A percentile compares a stretch with the other conserved stretches of the same genome.
Evolutionary conservation across 2,113 vertebrate species (phyloP).

Genomic region (Gallinago undulata): DNA sequence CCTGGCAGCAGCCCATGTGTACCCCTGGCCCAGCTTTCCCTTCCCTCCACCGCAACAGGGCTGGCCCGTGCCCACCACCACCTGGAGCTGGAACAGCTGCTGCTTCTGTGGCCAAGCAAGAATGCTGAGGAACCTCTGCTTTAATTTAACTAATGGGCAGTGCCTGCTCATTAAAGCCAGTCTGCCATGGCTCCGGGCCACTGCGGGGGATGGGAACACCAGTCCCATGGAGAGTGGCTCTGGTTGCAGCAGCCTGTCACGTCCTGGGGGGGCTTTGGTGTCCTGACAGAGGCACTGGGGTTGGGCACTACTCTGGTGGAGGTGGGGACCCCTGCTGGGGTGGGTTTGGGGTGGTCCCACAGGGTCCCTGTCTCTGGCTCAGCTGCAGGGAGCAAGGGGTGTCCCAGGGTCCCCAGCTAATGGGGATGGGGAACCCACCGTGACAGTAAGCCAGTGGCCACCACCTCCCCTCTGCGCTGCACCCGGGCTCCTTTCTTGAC

Average conservation of each 20-base stretch:
- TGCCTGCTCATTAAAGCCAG: background rate
- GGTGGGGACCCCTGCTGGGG: background rate
- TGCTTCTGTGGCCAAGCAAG: background rate
- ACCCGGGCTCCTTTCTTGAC: rapidly evolving
- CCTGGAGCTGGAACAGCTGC: background rate
- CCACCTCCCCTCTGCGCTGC: rapidly evolving
- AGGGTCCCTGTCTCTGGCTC: background rate
- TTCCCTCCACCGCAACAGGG: rapidly evolving
- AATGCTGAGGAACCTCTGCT: background rate
- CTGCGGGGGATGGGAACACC: background rate
- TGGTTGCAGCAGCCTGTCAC: background rate
- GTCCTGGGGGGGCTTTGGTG: background rate
- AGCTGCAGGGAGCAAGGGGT: background rate
- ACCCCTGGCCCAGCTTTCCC: background rate
- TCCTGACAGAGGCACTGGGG: rapidly evolving
- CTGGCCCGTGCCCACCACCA: background rate
- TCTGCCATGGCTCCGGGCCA: background rate
- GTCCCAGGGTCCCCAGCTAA: background rate
- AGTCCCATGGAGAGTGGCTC: background rate
- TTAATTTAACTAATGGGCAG: background rate
- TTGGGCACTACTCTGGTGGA: background rate
- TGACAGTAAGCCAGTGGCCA: background rate
- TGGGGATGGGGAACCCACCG: background rate
- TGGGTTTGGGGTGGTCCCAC: background rate
- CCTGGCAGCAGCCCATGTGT: rapidly evolving